Conservation (phyloP, 2,113 vertebrate species). For the Lagopus leucura region DNA sequence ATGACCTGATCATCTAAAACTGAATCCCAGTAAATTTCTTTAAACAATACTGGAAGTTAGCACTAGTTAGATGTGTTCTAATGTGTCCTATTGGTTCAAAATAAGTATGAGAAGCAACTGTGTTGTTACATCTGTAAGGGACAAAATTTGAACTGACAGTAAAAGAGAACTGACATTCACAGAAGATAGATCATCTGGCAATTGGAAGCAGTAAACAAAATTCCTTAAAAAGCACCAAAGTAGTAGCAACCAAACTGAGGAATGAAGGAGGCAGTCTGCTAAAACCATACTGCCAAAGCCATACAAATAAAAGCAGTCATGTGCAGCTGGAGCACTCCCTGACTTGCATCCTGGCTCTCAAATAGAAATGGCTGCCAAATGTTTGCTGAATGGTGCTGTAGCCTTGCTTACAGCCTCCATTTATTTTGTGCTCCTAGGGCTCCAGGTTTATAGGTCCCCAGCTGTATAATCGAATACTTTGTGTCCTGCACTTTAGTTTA, state of each 20-base stretch:
- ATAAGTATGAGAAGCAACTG: not conserved
- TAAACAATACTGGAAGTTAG: not conserved
- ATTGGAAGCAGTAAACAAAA: not conserved
- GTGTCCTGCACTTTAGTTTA: not conserved
- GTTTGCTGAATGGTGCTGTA: not conserved
- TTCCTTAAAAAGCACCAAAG: not conserved
- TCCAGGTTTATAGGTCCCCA: constrained; percentile 6
- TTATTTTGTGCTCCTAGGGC: not conserved
- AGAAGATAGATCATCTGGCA: not conserved
- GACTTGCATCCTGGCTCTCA: not conserved
- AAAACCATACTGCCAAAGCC: not conserved
- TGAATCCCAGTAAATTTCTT: not conserved
- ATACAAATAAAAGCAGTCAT: not conserved
- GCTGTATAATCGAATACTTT: not conserved
- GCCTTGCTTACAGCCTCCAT: not conserved
- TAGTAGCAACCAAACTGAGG: not conserved
- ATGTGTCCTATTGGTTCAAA: not conserved
- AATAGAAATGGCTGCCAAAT: not conserved
- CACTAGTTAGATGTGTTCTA: not conserved
- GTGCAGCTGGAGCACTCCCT: not conserved
- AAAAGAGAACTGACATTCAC: not conserved
- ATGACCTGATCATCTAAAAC: not conserved
- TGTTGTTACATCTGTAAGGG: not conserved
- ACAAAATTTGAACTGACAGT: not conserved
- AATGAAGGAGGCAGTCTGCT: not conserved